Percentiles rank a stretch among this genome's conserved stretches.
Conservation (phyloP, 2,888 invertebrate genomes). For the Drosophila recens region DNA sequence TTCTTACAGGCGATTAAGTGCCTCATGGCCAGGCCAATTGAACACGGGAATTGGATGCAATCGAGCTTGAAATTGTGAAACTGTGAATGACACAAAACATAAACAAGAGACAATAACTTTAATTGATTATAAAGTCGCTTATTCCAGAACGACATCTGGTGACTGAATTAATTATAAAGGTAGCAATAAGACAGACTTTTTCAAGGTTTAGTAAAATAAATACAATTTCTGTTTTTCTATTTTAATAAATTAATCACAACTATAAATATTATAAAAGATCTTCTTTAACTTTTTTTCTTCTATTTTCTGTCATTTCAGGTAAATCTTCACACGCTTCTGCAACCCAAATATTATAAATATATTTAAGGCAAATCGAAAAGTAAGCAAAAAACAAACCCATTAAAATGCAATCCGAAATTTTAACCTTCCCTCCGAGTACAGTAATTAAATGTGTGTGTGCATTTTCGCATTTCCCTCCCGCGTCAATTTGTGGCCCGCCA, state of each 20-base stretch:
- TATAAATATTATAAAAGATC: not conserved
- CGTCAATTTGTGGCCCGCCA: slow-evolving; percentile 25
- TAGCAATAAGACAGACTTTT: not conserved
- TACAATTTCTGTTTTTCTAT: no score
- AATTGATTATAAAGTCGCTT: slow-evolving; percentile 12
- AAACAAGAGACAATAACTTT: slow-evolving; percentile 11
- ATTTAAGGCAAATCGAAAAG: not conserved
- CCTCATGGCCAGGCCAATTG: slow-evolving; percentile 44
- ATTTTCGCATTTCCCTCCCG: slow-evolving; percentile 32
- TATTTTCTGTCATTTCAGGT: slow-evolving; percentile 58
- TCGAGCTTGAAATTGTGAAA: slow-evolving; percentile 66
- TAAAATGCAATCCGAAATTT: slow-evolving; percentile 24
- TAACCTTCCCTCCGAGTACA: slow-evolving; percentile 5
- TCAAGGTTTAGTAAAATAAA: not conserved
- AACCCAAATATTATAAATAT: not conserved
- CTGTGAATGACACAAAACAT: slow-evolving; percentile 23
- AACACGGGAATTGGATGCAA: slow-evolving; percentile 48
- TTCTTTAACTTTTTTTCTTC: slow-evolving; percentile 15
- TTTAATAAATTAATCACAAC: no score
- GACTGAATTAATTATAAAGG: slow-evolving; percentile 1
- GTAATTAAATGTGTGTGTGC: slow-evolving; percentile 48
- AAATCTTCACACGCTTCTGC: slow-evolving; percentile 32
- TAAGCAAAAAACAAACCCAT: slow-evolving; percentile 23
- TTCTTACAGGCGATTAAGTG: slow-evolving; percentile 69
- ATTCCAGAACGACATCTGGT: not conserved